Evolutionary conservation across 1,140 invertebrate species (phyloP).

Genomic region (Achatina immaculata): DNA sequence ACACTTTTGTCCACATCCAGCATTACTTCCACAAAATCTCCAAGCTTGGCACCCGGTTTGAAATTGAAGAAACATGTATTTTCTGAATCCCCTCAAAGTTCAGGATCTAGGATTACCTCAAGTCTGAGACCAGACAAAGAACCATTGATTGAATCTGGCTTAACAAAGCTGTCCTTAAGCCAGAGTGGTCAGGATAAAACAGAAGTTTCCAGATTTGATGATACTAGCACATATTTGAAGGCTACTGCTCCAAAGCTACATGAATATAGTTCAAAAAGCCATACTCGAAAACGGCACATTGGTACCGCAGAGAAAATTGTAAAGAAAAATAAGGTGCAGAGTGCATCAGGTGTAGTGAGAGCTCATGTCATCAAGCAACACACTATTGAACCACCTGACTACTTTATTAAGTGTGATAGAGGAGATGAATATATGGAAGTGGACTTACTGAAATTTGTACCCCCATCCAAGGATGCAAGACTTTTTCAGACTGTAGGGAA

Average conservation of each 20-base stretch:
- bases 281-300: not conserved
- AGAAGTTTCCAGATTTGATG: not conserved
- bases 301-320: constrained; percentile 8
- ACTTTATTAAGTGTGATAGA: constrained; percentile 31
- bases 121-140: not conserved
- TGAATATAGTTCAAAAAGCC: not conserved
- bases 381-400: constrained; percentile 30
- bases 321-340: constrained; percentile 42
- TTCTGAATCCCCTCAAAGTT: not conserved
- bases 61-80: not conserved
- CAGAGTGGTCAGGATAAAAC: not conserved
- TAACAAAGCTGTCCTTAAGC: not conserved
- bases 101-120: not conserved
- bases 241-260: not conserved
- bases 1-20: not conserved
- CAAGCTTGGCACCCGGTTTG: not conserved
- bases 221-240: not conserved
- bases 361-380: constrained; percentile 18
- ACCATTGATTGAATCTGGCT: not conserved
- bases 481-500: not conserved
- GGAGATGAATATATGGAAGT: constrained; percentile 30
- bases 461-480: constrained; percentile 19
- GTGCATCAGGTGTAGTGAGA: not conserved
- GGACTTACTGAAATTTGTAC: constrained; percentile 31
- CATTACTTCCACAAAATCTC: not conserved